Conservation (phyloP, 2,888 invertebrate genomes). For the Sisyra nigra region DNA sequence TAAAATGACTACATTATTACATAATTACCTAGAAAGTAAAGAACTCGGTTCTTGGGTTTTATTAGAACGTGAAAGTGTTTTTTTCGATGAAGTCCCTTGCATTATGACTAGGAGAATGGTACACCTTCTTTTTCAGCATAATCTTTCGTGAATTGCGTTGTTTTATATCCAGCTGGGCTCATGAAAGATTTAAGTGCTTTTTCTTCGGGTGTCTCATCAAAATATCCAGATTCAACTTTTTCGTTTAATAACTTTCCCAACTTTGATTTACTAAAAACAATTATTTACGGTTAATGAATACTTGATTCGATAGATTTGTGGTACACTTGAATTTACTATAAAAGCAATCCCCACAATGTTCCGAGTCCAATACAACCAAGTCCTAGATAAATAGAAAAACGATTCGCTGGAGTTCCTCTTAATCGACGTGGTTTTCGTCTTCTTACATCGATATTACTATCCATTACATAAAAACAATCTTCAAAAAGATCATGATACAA, state of each 20-base stretch:
- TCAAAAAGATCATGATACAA: too few relatives aligned
- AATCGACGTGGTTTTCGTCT: constrained; percentile 45
- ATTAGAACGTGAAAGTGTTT: too few relatives aligned
- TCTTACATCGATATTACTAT: constrained; percentile 20
- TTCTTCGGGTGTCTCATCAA: neutral
- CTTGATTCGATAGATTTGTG: neutral
- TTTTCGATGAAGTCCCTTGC: too few relatives aligned
- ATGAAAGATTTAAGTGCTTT: neutral
- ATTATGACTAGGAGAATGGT: too few relatives aligned
- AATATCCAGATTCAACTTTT: neutral
- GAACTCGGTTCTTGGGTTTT: too few relatives aligned
- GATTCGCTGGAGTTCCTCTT: constrained; percentile 37
- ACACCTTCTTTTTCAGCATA: too few relatives aligned
- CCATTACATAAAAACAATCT: constrained; percentile 1
- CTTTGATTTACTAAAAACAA: constrained; percentile 1
- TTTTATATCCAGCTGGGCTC: neutral
- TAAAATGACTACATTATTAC: too few relatives aligned
- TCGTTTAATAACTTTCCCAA: neutral
- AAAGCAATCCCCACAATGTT: neutral
- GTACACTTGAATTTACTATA: constrained; percentile 1
- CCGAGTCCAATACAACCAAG: neutral
- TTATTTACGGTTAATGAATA: neutral
- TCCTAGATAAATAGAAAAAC: neutral
- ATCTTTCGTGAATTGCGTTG: too few relatives aligned
- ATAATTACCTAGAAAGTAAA: too few relatives aligned